phyloP scores from a whole-genome alignment of 1,140 invertebrate species.

The Platorchestia sp. region DNA sequence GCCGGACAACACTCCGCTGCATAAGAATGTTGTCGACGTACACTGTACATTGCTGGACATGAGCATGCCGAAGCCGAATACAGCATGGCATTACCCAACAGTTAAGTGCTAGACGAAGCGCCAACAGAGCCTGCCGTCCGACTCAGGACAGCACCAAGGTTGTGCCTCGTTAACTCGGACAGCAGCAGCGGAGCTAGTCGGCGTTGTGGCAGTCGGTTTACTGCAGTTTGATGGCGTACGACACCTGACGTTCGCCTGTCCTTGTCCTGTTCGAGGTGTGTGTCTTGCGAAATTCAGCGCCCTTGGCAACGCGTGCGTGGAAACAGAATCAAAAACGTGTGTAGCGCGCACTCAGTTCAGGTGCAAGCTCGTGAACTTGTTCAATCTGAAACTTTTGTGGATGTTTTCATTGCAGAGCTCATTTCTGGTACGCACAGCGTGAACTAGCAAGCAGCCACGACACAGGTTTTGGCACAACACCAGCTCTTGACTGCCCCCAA shows the following conservation, averaged over 20 bases:
- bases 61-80: neutral
- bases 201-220: neutral
- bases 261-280: neutral
- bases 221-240: slow-evolving; percentile 28
- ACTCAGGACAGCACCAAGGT: neutral
- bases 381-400: neutral
- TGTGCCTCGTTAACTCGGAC: neutral
- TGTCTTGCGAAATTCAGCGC: neutral
- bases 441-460: neutral
- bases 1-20: no score
- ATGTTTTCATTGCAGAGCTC: neutral
- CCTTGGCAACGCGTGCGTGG: no score
- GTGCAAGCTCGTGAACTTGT: neutral
- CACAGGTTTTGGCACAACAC: neutral
- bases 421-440: neutral
- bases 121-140: neutral
- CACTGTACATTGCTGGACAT: neutral
- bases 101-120: neutral
- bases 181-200: neutral
- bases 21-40: no score
- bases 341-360: neutral
- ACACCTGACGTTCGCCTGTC: neutral
- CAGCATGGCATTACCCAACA: no score
- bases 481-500: neutral
- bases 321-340: neutral